phyloP scores from a whole-genome alignment of 2,113 vertebrate genomes.

The Protomyctophum bolini region DNA sequence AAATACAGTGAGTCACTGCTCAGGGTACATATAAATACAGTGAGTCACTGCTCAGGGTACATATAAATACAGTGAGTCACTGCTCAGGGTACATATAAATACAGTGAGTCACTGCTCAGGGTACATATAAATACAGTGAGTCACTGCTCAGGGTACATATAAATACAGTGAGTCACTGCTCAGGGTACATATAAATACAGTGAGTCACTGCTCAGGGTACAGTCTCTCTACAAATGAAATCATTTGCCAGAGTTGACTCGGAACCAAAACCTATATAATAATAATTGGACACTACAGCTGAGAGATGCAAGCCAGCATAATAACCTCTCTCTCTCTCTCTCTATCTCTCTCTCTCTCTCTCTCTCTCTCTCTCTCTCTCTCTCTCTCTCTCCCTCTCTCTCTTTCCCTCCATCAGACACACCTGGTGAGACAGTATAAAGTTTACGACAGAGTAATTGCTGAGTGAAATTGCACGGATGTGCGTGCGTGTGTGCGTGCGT shows the following conservation, averaged over 20 bases:
- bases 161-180: too few species aligned
- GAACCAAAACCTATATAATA: too few species aligned
- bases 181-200: too few species aligned
- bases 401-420: background rate
- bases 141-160: background rate
- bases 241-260: too few species aligned
- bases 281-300: too few species aligned
- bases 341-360: background rate
- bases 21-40: too few species aligned
- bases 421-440: background rate
- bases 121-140: too few species aligned
- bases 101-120: too few species aligned
- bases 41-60: too few species aligned
- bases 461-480: background rate
- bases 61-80: background rate
- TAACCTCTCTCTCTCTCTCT: background rate
- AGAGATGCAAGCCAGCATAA: too few species aligned
- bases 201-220: too few species aligned
- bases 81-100: too few species aligned
- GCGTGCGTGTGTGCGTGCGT: background rate
- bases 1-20: background rate
- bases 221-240: background rate
- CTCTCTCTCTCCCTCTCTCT: constrained; percentile 5
- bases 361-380: background rate
- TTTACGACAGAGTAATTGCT: constrained; percentile 6